Conservation (phyloP, 2,888 invertebrate genomes). For the Geophilus truncorum region DNA sequence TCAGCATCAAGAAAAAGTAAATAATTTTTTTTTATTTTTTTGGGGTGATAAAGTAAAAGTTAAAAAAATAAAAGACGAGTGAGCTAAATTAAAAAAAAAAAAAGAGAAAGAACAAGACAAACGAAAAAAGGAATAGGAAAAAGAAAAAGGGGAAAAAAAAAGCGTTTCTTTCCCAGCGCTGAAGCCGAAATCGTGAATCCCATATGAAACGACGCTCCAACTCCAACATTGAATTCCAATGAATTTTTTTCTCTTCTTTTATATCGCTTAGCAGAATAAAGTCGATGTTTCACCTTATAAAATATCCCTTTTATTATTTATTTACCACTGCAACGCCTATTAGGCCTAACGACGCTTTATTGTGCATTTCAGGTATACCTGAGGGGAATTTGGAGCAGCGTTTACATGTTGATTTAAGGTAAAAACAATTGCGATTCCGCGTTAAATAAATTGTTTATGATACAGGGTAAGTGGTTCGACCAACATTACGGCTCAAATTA, state of each 20-base stretch:
- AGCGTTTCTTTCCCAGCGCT: background rate
- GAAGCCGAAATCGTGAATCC: background rate
- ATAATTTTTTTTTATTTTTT: background rate
- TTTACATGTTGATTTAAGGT: background rate
- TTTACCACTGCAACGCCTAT: background rate
- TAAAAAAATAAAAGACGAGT: background rate
- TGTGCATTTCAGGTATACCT: background rate
- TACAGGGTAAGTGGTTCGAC: constrained; percentile 16
- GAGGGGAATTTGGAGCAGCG: background rate
- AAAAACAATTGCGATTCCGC: background rate
- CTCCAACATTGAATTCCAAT: background rate
- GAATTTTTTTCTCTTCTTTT: background rate
- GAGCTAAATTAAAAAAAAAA: background rate
- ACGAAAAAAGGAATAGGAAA: background rate
- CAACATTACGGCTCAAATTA: constrained; percentile 16
- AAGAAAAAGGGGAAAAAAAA: background rate
- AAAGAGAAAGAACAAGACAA: background rate
- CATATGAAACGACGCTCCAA: background rate
- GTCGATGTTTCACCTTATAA: background rate
- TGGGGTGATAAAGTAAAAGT: background rate
- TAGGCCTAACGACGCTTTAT: background rate
- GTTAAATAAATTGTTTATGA: constrained; percentile 16
- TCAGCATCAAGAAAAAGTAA: background rate
- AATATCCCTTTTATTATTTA: background rate
- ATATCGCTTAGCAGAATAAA: background rate